These are phyloP conservation scores for Arion vulgaris DNA, from an alignment of 1,140 invertebrate species.

Conservation along the genomic window DNA sequence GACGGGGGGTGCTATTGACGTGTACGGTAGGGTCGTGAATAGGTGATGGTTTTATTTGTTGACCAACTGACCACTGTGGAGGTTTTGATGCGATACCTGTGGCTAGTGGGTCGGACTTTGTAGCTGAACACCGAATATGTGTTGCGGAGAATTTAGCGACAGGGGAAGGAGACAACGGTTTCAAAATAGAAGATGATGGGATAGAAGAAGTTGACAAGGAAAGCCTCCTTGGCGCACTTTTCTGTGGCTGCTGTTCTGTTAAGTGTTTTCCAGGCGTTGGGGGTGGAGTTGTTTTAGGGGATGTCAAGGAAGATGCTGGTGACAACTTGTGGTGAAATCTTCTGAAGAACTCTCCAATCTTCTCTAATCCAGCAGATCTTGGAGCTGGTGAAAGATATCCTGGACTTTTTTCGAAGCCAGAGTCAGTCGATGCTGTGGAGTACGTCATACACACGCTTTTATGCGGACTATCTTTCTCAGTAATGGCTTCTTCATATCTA, in stretches of 20 bases:
- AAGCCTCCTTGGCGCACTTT: not conserved
- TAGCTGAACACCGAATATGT: conserved; percentile 14
- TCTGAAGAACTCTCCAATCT: conserved; percentile 32
- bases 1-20: too few species aligned
- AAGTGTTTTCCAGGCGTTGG: not conserved
- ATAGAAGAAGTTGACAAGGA: conserved; percentile 16
- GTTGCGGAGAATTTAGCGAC: not conserved
- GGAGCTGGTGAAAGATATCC: conserved; percentile 20
- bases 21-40: too few species aligned
- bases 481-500: not conserved
- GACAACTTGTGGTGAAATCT: conserved; percentile 26
- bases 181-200: not conserved
- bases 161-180: not conserved
- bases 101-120: conserved; percentile 23
- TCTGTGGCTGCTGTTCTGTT: not conserved
- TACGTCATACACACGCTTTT: too few species aligned
- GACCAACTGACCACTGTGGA: not conserved
- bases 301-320: not conserved
- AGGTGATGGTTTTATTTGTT: not conserved
- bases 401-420: conserved; percentile 1
- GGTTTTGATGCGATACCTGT: not conserved
- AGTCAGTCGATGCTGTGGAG: not conserved
- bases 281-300: not conserved
- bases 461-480: not conserved
- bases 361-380: conserved; percentile 12